phyloP scores from a whole-genome alignment of 2,888 invertebrate genomes.

The Horisme vitalbata region DNA sequence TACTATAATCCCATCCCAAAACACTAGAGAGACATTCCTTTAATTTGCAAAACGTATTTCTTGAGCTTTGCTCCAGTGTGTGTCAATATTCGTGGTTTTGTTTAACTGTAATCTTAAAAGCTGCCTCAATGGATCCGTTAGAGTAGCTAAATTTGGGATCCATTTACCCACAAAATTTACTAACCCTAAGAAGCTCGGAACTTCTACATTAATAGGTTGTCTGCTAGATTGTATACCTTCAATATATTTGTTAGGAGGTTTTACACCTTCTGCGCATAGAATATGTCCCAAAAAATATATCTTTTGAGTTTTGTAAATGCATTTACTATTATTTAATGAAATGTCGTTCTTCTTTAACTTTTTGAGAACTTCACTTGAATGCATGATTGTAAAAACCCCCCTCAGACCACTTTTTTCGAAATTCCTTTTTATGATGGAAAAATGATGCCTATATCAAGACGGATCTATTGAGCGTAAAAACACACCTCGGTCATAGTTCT shows the following conservation, averaged over 20 bases:
- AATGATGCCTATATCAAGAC: no score
- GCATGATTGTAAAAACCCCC: no score
- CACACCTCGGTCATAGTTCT: no score
- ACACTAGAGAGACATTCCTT: no score
- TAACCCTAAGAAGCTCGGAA: conserved; percentile 34
- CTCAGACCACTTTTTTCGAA: no score
- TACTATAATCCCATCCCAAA: no score
- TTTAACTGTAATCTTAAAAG: conserved; percentile 23
- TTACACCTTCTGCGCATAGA: conserved; percentile 22
- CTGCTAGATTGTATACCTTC: not conserved
- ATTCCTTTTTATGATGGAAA: no score
- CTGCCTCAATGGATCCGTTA: conserved; percentile 29
- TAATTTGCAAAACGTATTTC: no score
- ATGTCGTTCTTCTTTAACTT: not conserved
- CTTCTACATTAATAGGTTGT: conserved; percentile 23
- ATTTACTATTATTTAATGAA: not conserved
- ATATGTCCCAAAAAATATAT: conserved; percentile 7
- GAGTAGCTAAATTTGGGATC: conserved; percentile 19
- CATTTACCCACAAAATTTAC: not conserved
- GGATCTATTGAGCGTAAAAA: no score
- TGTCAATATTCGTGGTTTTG: no score
- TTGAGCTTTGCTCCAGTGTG: no score
- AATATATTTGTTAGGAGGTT: conserved; percentile 16
- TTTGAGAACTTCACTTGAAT: no score
- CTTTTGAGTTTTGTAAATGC: conserved; percentile 1